These are phyloP conservation scores for Chitala chitala DNA, from an alignment of 2,113 vertebrate genomes.

Conservation along the genomic window DNA sequence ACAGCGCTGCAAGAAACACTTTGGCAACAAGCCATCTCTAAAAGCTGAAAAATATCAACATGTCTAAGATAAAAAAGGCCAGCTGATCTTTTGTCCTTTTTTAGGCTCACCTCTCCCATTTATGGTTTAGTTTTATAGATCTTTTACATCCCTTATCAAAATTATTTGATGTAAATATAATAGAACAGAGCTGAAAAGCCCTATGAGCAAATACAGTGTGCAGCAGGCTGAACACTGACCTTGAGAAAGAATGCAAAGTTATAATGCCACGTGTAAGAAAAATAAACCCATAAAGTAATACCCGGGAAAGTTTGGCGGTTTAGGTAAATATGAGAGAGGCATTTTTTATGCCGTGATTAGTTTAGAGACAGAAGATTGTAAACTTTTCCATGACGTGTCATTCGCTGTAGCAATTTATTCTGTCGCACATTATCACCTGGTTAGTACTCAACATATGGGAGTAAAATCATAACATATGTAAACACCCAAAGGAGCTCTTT, in stretches of 20 bases:
- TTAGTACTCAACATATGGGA: neutral
- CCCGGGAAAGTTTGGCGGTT: slow-evolving; percentile 57
- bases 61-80: slow-evolving; percentile 53
- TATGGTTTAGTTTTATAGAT: slow-evolving; percentile 69
- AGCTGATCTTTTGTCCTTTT: slow-evolving; percentile 72
- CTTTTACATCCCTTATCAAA: slow-evolving; percentile 89
- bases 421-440: slow-evolving; percentile 45
- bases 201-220: slow-evolving; percentile 76
- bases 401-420: slow-evolving; percentile 43
- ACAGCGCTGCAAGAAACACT: slow-evolving; percentile 22
- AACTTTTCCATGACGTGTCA: slow-evolving; percentile 47
- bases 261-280: slow-evolving; percentile 56
- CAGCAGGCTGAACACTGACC: slow-evolving; percentile 74
- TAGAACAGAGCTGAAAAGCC: slow-evolving; percentile 76
- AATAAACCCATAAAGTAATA: slow-evolving; percentile 74
- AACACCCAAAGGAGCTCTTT: neutral
- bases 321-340: slow-evolving; percentile 62
- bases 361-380: slow-evolving; percentile 53
- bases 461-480: neutral
- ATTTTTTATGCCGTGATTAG: slow-evolving; percentile 57
- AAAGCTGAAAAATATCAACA: slow-evolving; percentile 52
- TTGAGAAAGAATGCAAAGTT: slow-evolving; percentile 75
- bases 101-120: slow-evolving; percentile 65
- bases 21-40: slow-evolving; percentile 1
- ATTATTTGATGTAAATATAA: slow-evolving; percentile 89